These are phyloP conservation scores for Corapipo altera DNA, from an alignment of 2,113 vertebrate genomes.

Conservation along the genomic window DNA sequence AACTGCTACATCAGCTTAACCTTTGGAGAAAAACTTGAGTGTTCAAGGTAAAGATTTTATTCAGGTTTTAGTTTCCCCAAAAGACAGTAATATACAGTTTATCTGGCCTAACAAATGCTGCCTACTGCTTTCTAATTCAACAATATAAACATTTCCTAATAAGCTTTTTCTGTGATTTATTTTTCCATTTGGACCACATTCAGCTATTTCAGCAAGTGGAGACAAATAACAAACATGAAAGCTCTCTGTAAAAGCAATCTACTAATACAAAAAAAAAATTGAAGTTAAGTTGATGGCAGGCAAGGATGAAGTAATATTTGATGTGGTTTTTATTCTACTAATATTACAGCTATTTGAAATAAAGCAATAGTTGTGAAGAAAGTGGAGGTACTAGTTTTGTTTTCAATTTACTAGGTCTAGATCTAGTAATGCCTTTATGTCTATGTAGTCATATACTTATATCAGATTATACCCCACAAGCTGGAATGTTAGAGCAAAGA, in stretches of 20 bases:
- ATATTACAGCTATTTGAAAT: slow-evolving; percentile 24
- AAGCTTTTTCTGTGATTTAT: slow-evolving; percentile 50
- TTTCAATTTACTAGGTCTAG: background rate
- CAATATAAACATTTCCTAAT: slow-evolving; percentile 59
- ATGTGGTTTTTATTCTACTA: background rate
- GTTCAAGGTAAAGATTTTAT: slow-evolving; percentile 49
- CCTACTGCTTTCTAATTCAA: slow-evolving; percentile 26
- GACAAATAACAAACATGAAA: slow-evolving; percentile 62
- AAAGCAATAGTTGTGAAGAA: background rate
- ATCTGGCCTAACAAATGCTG: slow-evolving; percentile 29
- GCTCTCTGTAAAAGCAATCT: background rate
- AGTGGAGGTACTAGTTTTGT: background rate
- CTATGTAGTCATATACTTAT: background rate
- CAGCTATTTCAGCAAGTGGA: slow-evolving; percentile 63
- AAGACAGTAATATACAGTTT: slow-evolving; percentile 32
- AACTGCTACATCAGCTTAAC: slow-evolving; percentile 70
- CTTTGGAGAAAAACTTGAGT: slow-evolving; percentile 50
- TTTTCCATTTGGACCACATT: slow-evolving; percentile 57
- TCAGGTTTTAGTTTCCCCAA: slow-evolving; percentile 30
- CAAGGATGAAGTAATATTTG: slow-evolving; percentile 40
- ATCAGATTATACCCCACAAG: background rate
- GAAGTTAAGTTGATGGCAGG: slow-evolving; percentile 28
- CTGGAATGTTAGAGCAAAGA: background rate
- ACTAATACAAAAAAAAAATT: slow-evolving; percentile 26
- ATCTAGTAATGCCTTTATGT: background rate